Conservation (phyloP, 2,113 vertebrate species). For the Misgurnus mizolepis region DNA sequence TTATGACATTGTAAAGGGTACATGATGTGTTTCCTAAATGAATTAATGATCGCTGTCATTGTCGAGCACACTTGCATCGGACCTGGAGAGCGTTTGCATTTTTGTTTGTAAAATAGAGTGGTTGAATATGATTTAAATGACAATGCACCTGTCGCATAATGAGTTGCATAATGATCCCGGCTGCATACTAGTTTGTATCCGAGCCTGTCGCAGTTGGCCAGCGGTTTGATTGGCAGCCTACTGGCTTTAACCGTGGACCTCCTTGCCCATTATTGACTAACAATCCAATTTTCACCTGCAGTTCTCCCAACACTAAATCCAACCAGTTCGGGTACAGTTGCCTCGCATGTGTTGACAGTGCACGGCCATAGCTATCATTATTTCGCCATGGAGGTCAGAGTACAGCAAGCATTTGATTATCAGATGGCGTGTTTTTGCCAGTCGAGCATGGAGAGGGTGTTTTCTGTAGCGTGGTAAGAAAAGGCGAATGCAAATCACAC, state of each 20-base stretch:
- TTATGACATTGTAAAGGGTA: background rate
- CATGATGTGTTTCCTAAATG: background rate
- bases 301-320: conserved; percentile 1
- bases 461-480: conserved; percentile 2
- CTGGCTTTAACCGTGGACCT: conserved; percentile 11
- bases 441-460: conserved; percentile 1
- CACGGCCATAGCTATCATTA: conserved; percentile 19
- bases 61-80: background rate
- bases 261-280: conserved; percentile 25
- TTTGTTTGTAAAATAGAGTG: background rate
- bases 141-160: conserved; percentile 18
- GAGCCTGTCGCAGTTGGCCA: conserved; percentile 10
- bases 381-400: conserved; percentile 39
- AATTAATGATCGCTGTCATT: background rate
- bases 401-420: conserved; percentile 46
- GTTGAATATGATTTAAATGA: conserved; percentile 24
- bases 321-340: conserved; percentile 6
- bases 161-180: conserved; percentile 10
- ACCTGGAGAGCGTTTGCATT: background rate
- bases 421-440: conserved; percentile 29
- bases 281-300: background rate
- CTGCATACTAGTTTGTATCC: background rate
- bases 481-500: conserved; percentile 62
- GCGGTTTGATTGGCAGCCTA: conserved; percentile 11
- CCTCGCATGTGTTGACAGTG: conserved; percentile 27